phyloP scores from a whole-genome alignment of 2,888 invertebrate genomes.

The Amphiduros pacificus region DNA sequence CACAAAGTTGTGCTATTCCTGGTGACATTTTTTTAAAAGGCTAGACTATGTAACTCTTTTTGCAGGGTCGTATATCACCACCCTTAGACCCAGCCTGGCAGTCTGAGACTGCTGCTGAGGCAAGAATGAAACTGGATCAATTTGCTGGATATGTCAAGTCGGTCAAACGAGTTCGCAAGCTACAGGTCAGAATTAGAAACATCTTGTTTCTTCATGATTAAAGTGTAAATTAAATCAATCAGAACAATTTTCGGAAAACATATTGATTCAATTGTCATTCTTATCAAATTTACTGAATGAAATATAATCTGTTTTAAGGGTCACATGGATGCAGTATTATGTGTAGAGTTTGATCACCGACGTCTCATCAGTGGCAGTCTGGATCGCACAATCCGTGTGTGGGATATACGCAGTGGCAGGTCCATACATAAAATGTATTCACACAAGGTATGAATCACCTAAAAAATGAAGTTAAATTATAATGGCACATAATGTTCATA shows the following conservation, averaged over 20 bases:
- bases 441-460: conserved; percentile 42
- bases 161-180: conserved; percentile 43
- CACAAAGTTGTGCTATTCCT: too few relatives aligned
- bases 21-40: too few relatives aligned
- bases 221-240: too few relatives aligned
- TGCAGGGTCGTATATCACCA: too few relatives aligned
- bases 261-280: too few relatives aligned
- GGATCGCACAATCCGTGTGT: conserved; percentile 48
- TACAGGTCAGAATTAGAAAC: conserved; percentile 42
- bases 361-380: conserved; percentile 49
- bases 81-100: too few relatives aligned
- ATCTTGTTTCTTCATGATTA: too few relatives aligned
- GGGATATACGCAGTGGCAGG: conserved; percentile 53
- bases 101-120: neutral
- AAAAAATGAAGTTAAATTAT: too few relatives aligned
- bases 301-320: conserved; percentile 36
- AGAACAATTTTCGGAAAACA: too few relatives aligned
- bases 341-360: conserved; percentile 46
- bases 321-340: conserved; percentile 46
- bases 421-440: conserved; percentile 53
- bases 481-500: too few relatives aligned
- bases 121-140: conserved; percentile 3
- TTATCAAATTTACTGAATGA: too few relatives aligned
- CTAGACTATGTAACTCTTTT: too few relatives aligned
- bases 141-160: conserved; percentile 38